These are phyloP conservation scores for Pampusana beccarii DNA, from an alignment of 2,113 vertebrate genomes.

Conservation along the genomic window DNA sequence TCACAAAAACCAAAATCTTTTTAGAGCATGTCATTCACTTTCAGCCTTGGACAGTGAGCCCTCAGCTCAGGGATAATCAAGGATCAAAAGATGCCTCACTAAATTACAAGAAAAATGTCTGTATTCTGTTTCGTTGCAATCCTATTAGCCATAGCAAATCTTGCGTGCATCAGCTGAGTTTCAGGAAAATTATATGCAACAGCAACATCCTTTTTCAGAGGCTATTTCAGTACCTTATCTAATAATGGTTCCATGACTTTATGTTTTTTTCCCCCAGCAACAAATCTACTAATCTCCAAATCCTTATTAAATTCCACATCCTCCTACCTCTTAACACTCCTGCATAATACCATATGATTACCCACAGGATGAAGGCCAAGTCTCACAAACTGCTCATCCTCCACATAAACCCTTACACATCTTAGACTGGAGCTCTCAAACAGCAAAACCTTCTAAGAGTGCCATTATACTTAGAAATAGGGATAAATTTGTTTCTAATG, in stretches of 20 bases:
- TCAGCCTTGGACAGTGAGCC: neutral
- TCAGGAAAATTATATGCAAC: neutral
- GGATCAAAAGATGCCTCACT: neutral
- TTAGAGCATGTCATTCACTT: neutral
- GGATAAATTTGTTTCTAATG: neutral
- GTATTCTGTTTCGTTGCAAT: neutral
- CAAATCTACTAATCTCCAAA: neutral
- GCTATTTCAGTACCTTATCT: neutral
- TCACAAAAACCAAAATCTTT: neutral
- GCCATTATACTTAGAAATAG: neutral
- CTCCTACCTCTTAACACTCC: neutral
- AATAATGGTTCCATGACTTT: rapidly evolving
- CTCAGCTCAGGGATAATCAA: neutral
- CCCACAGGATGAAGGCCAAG: neutral
- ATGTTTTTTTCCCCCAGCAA: neutral
- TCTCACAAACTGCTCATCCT: neutral
- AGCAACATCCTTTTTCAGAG: neutral
- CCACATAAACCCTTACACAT: neutral
- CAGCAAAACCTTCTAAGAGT: neutral
- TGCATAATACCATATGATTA: neutral
- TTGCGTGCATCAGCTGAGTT: neutral
- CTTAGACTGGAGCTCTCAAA: neutral
- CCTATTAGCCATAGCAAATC: neutral
- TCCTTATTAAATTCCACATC: neutral
- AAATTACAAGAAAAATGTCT: neutral